Percentiles rank a stretch among this genome's conserved stretches.
Conservation (phyloP, 2,113 vertebrate genomes). For the Mesembrinibis cayennensis region DNA sequence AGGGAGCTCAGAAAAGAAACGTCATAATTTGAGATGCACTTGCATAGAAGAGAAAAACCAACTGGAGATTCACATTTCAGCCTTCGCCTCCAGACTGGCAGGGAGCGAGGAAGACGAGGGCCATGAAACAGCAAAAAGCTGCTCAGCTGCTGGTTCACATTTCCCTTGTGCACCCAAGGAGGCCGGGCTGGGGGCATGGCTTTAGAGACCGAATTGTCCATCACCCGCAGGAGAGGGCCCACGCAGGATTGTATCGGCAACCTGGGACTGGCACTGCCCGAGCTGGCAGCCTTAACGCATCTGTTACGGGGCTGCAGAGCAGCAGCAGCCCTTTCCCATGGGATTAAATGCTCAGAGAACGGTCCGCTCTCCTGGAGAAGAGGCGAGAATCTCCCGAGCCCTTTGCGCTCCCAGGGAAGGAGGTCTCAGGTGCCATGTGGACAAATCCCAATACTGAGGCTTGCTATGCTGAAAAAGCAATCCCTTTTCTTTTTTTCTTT, state of each 20-base stretch:
- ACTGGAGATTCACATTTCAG: background rate
- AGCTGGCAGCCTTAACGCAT: fast-evolving
- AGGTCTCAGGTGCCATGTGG: background rate
- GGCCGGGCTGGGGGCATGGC: background rate
- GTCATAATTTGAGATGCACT: background rate
- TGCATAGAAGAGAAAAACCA: background rate
- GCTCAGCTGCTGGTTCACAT: background rate
- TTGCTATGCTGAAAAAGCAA: background rate
- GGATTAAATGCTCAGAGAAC: background rate
- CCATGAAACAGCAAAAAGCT: background rate
- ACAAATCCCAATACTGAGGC: background rate
- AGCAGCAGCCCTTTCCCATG: background rate
- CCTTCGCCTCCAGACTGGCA: background rate
- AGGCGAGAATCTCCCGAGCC: background rate
- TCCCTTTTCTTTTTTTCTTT: background rate
- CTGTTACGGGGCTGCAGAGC: background rate
- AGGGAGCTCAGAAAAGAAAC: background rate
- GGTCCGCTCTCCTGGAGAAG: background rate
- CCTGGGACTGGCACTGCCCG: background rate
- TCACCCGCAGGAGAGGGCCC: background rate
- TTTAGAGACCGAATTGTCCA: fast-evolving
- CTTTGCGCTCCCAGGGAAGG: background rate
- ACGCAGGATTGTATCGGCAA: fast-evolving
- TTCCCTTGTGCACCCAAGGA: fast-evolving
- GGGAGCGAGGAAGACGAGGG: background rate